Base-by-base conservation (phyloP, 2,797 vertebrate species). In the Coendou prehensilis region DNA sequence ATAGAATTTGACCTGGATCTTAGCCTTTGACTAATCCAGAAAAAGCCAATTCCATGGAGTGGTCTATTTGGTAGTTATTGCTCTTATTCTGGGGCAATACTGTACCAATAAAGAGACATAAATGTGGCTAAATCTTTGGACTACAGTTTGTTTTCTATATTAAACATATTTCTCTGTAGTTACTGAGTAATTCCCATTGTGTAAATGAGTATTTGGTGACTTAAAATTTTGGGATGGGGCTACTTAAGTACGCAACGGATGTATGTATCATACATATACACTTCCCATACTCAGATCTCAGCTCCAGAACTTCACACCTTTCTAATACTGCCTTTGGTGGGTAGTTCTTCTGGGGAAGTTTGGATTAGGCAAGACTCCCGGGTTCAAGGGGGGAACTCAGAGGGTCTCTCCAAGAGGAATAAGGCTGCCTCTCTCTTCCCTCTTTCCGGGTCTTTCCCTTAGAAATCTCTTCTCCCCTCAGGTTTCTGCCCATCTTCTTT, bases 71-170 rank as follows among this genome's bases (percentile, higher is more conserved):
- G 61, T 67, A 80, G 30, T 52, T 87, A n/a, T 3, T 89, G n/a
- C 4, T 88, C 63, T 87, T 87, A 78, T 59, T 64, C 64, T n/a
- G n/a, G 92, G 54, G 71, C 63, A 45, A 75, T 26, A 75, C 71
- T 47, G 37, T 83, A 93, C 18, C 69, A 93, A 81, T 52, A 86
- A 57, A 93, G 59, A 64, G 13, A 80, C n/a, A 89, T 17, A 1
- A 76, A 89, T 54, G 37, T 71, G 78, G 59, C 57, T 86, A 59
- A 84, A 82, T 95, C 78, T 84, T 54, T 57, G 47, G 37, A 93
- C 67, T 52, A 61, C 9, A 23, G n/a, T 84, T 76, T 87, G 59
- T 81, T 95, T 88, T 76, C 61, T 86, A 50, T 1, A 79, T 63
- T 33, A 79, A 83, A 63, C 33, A 61, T 5, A 64, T 33, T 84